Evolutionary conservation across 2,888 invertebrate genomes (phyloP), one percentile per base, ranked within the genome.

Genomic region (Hemistola chrysoprasaria): DNA sequence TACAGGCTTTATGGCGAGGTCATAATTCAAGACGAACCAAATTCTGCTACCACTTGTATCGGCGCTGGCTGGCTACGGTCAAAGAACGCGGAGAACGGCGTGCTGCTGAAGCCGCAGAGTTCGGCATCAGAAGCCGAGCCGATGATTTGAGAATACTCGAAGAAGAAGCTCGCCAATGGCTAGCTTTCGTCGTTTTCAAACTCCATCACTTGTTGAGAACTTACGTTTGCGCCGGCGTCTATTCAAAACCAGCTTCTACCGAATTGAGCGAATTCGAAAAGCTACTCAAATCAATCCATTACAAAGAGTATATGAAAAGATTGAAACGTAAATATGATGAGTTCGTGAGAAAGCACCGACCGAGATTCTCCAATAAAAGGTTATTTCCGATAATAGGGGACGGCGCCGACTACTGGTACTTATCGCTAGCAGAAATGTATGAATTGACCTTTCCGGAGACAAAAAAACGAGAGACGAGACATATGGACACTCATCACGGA

Each of bases 341-440:
- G 53, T 88, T 84, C 41, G 86, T 87, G n/a, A 70, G 74, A 43
- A 84, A 84, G 59, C 71, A 82, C 49, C 71, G 78, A 26, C 80
- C 86, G n/a, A 55, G 59, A 40, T 87, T 84, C 52, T 74, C 79
- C 3, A 88, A 87, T 53, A 85, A 87, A 50, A 69, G 74, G 48
- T 55, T 87, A 31, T 88, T 87, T 56, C 88, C 87, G 3, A 73
- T 87, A 45, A 87, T 88, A 50, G 88, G 88, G 7, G 78, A 86
- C 45, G 86, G 87, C 3, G 59, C 74, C 9, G 86, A 87, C 47
- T 88, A 87, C 59, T 88, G 88, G 88, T 88, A 88, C 57, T 59
- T 88, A 49, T 85, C 87, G n/a, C 55, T 88, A 26, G 63, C 84
- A n/a, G 87, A 87, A 62, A 84, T 88, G 85, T 87, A 86, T 46